Conservation (phyloP, 1,140 invertebrate species). For the Penaeus vannamei region DNA sequence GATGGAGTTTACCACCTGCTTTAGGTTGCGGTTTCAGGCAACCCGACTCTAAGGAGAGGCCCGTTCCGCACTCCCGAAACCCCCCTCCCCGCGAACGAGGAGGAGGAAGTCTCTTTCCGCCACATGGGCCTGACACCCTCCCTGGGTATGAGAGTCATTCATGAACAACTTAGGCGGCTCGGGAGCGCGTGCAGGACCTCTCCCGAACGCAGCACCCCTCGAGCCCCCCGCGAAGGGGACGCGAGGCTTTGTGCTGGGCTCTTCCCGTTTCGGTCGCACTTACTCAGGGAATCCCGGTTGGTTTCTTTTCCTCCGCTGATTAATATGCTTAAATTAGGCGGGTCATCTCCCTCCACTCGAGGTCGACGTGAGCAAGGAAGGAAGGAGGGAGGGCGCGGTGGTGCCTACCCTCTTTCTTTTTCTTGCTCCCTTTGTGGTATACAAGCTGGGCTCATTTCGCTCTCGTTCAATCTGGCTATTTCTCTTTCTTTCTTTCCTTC, state of each 20-base stretch:
- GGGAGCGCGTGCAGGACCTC: slow-evolving; percentile 69
- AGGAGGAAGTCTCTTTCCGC: slow-evolving; percentile 69
- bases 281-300: slow-evolving; percentile 90
- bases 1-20: slow-evolving; percentile 87
- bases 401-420: too few relatives aligned
- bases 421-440: too few relatives aligned
- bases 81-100: background rate
- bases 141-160: slow-evolving; percentile 79
- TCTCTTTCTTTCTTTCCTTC: too few relatives aligned
- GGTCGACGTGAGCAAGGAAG: too few relatives aligned
- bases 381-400: too few relatives aligned
- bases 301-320: slow-evolving; percentile 94
- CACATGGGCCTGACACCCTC: slow-evolving; percentile 82
- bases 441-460: too few relatives aligned
- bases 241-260: slow-evolving; percentile 80
- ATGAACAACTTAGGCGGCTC: slow-evolving; percentile 77
- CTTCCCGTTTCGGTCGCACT: slow-evolving; percentile 86
- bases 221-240: slow-evolving; percentile 70
- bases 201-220: slow-evolving; percentile 82
- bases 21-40: slow-evolving; percentile 89
- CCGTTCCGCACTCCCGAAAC: slow-evolving; percentile 66
- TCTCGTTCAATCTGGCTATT: too few relatives aligned
- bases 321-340: slow-evolving; percentile 91
- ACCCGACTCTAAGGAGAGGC: slow-evolving; percentile 82
- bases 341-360: slow-evolving; percentile 82